phyloP scores from a whole-genome alignment of 2,113 vertebrate species.

The Miniopterus natalensis region DNA sequence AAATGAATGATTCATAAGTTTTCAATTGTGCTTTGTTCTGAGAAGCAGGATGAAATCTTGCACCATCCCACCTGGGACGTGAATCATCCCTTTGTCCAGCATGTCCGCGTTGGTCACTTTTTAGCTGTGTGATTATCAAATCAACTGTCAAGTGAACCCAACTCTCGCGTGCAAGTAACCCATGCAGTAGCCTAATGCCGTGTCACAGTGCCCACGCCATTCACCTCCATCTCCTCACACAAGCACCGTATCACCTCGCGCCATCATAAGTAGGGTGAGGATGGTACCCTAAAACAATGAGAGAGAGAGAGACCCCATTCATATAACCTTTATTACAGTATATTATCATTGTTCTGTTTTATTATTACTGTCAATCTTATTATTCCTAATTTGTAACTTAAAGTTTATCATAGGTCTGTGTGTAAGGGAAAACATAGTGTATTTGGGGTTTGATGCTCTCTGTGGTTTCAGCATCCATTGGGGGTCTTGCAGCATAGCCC shows the following conservation, averaged over 20 bases:
- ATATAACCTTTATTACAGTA: neutral
- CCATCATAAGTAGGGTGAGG: neutral
- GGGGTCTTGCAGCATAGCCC: neutral
- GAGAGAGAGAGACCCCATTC: neutral
- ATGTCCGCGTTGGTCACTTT: neutral
- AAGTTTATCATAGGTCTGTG: neutral
- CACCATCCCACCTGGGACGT: neutral
- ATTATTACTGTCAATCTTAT: neutral
- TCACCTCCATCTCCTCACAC: neutral
- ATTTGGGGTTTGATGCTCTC: too few species aligned
- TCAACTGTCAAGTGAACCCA: neutral
- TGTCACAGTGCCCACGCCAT: neutral
- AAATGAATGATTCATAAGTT: neutral
- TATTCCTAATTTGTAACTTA: neutral
- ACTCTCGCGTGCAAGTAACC: neutral
- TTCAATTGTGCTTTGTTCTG: neutral
- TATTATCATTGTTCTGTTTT: neutral
- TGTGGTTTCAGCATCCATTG: neutral
- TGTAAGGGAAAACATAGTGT: neutral
- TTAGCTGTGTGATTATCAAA: neutral
- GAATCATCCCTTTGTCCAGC: neutral
- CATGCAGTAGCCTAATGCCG: neutral
- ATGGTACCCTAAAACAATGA: neutral
- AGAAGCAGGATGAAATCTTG: neutral
- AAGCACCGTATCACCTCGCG: neutral